phyloP scores from a whole-genome alignment of 2,888 invertebrate genomes.

The Polymixis flavicincta region DNA sequence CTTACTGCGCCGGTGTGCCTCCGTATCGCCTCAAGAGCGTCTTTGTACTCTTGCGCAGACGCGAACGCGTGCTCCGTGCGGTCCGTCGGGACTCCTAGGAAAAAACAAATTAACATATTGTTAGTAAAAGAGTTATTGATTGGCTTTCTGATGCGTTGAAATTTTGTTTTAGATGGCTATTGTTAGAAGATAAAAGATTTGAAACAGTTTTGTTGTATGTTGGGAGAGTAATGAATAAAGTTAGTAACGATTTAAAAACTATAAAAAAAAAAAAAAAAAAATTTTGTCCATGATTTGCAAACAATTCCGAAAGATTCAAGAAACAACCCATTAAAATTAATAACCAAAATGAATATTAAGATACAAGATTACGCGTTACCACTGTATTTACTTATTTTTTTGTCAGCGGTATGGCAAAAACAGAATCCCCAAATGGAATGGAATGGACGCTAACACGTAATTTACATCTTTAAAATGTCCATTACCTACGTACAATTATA shows the following conservation, averaged over 20 bases:
- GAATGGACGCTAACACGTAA: conserved; percentile 48
- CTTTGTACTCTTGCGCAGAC: conserved; percentile 87
- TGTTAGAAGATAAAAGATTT: conserved; percentile 15
- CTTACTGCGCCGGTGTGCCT: conserved; percentile 86
- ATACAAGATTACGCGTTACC: conserved; percentile 30
- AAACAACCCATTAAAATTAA: conserved; percentile 43
- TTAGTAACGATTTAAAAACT: no score
- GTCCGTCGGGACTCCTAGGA: conserved; percentile 82
- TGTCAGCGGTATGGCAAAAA: conserved; percentile 35
- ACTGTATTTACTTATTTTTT: conserved; percentile 47
- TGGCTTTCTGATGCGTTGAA: conserved; percentile 2
- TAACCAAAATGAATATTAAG: conserved; percentile 42
- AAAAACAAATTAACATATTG: conserved; percentile 57
- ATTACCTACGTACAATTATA: conserved; percentile 62
- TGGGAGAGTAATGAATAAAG: not conserved
- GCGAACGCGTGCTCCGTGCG: conserved; percentile 81
- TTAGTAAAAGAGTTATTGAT: conserved; percentile 40
- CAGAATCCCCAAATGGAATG: conserved; percentile 37
- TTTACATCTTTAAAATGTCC: conserved; percentile 56
- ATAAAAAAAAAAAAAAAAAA: no score
- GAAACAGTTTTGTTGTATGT: not conserved
- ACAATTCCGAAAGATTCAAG: conserved; percentile 14
- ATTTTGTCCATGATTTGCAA: conserved; percentile 4
- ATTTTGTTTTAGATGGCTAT: conserved; percentile 18
- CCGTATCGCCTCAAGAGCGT: conserved; percentile 84